phyloP scores from a whole-genome alignment of 2,113 vertebrate genomes.

The Oreochromis aureus region DNA sequence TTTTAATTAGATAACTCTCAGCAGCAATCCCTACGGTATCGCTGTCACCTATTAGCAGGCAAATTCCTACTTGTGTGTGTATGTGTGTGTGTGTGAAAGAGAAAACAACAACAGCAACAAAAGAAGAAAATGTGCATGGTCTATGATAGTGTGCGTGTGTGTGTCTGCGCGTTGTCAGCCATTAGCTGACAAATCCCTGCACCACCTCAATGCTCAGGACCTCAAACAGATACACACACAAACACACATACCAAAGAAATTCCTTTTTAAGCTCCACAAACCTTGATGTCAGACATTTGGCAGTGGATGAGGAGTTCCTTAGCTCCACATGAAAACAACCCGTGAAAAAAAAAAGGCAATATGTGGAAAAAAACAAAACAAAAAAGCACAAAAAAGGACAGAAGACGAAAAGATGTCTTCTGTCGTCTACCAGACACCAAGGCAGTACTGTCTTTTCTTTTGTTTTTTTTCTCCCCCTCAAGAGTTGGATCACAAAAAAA shows the following conservation, averaged over 20 bases:
- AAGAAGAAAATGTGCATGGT: neutral
- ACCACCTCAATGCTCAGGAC: conserved; percentile 26
- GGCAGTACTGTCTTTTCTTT: conserved; percentile 31
- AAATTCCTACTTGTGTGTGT: neutral
- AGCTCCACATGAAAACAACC: conserved; percentile 48
- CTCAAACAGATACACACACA: conserved; percentile 23
- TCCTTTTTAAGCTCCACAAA: conserved; percentile 47
- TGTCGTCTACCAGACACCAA: conserved; percentile 14
- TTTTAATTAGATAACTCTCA: conserved; percentile 16
- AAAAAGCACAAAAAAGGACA: conserved; percentile 7
- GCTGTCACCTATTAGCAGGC: neutral
- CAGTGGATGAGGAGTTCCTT: conserved; percentile 49
- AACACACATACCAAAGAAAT: conserved; percentile 4
- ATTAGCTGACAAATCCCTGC: conserved; percentile 52
- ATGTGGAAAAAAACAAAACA: neutral
- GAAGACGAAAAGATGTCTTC: conserved; percentile 22
- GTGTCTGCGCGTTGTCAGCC: conserved; percentile 28
- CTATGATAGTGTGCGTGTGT: neutral
- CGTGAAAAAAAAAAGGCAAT: neutral
- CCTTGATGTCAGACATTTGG: conserved; percentile 51
- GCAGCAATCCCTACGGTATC: neutral
- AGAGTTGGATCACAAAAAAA: conserved; percentile 44
- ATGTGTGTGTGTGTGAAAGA: neutral
- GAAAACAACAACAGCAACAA: neutral
- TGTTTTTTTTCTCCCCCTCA: conserved; percentile 6